Conservation (phyloP, 2,797 vertebrate species). For the Chrysocyon brachyurus region DNA sequence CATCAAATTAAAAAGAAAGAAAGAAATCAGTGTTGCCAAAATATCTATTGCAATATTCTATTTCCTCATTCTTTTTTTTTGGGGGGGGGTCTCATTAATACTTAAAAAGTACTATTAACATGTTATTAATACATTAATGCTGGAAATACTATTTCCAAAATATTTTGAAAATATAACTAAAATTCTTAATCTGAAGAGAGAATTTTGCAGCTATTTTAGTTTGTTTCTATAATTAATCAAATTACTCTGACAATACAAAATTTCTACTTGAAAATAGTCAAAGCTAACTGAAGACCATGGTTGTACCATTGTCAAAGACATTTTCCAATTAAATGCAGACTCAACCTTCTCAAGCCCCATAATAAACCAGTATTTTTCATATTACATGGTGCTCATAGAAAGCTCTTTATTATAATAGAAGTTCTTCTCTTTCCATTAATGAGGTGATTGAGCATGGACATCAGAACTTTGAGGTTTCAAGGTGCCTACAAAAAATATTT, state of each 20-base stretch:
- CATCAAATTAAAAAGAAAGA: background rate
- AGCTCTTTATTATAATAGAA: background rate
- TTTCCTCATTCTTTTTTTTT: background rate
- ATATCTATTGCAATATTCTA: background rate
- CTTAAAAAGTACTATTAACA: background rate
- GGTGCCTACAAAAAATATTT: background rate
- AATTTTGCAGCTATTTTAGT: background rate
- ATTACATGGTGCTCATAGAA: background rate
- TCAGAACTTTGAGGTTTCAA: background rate
- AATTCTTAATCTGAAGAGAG: slow-evolving; percentile 15
- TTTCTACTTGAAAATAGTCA: background rate
- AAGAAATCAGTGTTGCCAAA: background rate
- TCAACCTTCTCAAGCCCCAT: background rate
- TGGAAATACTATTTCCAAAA: background rate
- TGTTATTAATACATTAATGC: background rate
- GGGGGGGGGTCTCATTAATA: background rate
- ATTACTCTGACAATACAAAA: background rate
- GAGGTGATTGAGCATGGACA: background rate
- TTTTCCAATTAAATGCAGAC: background rate
- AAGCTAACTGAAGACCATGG: background rate
- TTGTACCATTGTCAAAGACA: background rate
- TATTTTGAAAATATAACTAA: slow-evolving; percentile 31
- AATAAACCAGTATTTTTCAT: background rate
- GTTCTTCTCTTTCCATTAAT: background rate
- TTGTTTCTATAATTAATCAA: background rate